Conservation (phyloP, 2,888 invertebrate species). For the Amphipyra tragopoginis region DNA sequence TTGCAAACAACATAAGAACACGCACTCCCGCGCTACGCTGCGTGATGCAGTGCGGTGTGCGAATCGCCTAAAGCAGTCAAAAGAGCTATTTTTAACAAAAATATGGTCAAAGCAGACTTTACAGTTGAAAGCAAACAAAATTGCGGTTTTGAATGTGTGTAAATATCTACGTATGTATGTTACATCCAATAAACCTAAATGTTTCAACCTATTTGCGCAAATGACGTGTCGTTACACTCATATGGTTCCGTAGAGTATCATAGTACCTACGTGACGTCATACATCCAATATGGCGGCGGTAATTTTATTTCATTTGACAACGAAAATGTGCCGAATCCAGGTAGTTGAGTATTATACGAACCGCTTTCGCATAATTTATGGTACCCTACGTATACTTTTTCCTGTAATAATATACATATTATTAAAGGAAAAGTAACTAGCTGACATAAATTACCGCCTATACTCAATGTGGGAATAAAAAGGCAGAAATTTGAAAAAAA, state of each 20-base stretch:
- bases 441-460: no score
- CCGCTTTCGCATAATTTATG: neutral
- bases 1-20: no score
- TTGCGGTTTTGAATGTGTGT: neutral
- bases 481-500: no score
- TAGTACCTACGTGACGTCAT: conserved; percentile 13
- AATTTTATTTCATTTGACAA: conserved; percentile 40
- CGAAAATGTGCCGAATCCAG: conserved; percentile 14
- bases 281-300: conserved; percentile 33
- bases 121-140: neutral
- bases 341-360: conserved; percentile 4
- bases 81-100: no score
- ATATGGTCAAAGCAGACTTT: no score
- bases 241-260: conserved; percentile 39
- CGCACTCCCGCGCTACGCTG: no score
- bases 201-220: conserved; percentile 22
- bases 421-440: no score
- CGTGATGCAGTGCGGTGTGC: no score
- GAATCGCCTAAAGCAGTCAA: no score
- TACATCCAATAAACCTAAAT: conserved; percentile 28
- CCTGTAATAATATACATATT: no score
- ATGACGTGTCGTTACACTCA: conserved; percentile 42
- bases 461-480: no score
- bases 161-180: neutral
- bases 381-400: no score